Evolutionary conservation across 2,797 vertebrate genomes (phyloP), one percentile per base, ranked within the genome.

Genomic region (Microctenopoma lineatum): DNA sequence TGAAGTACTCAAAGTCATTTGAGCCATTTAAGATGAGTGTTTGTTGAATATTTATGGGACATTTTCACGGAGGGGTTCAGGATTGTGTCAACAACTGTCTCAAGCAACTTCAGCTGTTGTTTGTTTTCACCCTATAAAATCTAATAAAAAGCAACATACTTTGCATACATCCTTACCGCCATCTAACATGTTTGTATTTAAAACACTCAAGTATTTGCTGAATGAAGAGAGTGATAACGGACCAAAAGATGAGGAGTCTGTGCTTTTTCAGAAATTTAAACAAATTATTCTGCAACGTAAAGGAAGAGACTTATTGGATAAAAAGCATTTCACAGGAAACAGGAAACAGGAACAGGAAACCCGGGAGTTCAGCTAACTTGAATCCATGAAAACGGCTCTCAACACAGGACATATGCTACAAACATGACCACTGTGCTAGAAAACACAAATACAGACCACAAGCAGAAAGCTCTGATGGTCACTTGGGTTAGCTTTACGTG

Each of bases 341-440:
- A 87, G 81, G 62, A 75, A 69, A 84, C 87, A 87, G 88, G 90
- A 87, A 94, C 88, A 94, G 95, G 94, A 96, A 96, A 88, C 74
- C 77, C 81, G 82, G 83, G 86, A 80, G 83, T 79, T 78, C 58
- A n/a, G 29, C 66, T 88, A 71, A 83, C 68, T 60, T 61, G 92
- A 93, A 90, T 93, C 93, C 85, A 92, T 86, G 93, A 90, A 91
- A 91, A 88, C 63, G 81, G 75, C 74, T 85, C 76, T 85, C 88
- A 90, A 90, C 90, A 93, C 90, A 92, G 92, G 87, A 93, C 83
- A 81, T 73, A 55, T 57, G 79, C 44, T 36, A 50, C 80, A 84
- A 92, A 85, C 77, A 77, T 77, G 78, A 55, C 82, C 88, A 89
- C 84, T 85, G 77, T 44, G 47, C 27, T 15, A 54, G 39, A 75